phyloP scores from a whole-genome alignment of 2,888 invertebrate species.

The Agonopterix arenella region DNA sequence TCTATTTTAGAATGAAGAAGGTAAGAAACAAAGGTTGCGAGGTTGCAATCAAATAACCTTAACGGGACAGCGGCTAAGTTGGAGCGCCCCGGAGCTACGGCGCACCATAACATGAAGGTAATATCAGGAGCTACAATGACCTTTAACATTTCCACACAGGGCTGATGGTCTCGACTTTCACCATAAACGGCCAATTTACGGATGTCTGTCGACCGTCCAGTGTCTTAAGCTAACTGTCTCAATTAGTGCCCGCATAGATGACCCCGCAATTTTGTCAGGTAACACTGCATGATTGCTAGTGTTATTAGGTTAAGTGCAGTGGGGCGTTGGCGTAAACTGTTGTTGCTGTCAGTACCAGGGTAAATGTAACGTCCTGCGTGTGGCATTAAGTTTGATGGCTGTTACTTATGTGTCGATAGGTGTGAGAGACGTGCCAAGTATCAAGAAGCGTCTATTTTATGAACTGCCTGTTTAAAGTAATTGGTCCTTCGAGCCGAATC shows the following conservation, averaged over 20 bases:
- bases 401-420: background rate
- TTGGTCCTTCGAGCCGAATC: no score
- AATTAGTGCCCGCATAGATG: conserved; percentile 71
- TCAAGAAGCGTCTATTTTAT: no score
- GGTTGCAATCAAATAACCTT: conserved; percentile 18
- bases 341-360: conserved; percentile 19
- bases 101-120: conserved; percentile 55
- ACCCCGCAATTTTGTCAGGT: conserved; percentile 68
- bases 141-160: conserved; percentile 68
- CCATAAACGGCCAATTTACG: conserved; percentile 69
- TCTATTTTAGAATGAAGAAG: background rate
- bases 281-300: conserved; percentile 41
- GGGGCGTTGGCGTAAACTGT: conserved; percentile 30
- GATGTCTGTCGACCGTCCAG: conserved; percentile 63
- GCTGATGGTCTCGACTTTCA: conserved; percentile 64
- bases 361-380: conserved; percentile 29
- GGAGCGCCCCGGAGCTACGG: conserved; percentile 52
- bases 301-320: conserved; percentile 60
- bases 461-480: no score
- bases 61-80: conserved; percentile 29
- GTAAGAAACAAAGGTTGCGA: conserved; percentile 11
- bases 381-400: conserved; percentile 1
- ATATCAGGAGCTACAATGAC: conserved; percentile 64
- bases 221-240: conserved; percentile 70
- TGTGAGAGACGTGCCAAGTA: background rate